These are phyloP conservation scores for Fratercula arctica DNA, from an alignment of 2,797 vertebrate genomes.

Conservation along the genomic window DNA sequence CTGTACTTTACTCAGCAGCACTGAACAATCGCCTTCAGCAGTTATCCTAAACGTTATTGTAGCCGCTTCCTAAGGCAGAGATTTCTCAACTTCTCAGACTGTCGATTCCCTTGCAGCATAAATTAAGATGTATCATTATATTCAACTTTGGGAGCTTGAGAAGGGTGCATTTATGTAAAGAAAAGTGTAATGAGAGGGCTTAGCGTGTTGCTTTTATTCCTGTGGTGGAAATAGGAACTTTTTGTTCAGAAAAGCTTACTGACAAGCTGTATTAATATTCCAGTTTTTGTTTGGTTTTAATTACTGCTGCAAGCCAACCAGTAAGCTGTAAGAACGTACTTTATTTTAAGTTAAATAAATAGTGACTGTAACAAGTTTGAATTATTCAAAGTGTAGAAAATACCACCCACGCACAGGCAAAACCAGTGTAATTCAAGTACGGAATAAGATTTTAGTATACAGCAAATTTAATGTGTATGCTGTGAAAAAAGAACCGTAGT, in stretches of 20 bases:
- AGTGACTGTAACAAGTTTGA: slow-evolving; percentile 33
- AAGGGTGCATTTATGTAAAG: not conserved
- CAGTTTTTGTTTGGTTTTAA: slow-evolving; percentile 4
- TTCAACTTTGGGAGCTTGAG: not conserved
- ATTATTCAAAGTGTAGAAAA: slow-evolving; percentile 57
- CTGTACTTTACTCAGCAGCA: not conserved
- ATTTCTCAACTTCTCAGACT: not conserved
- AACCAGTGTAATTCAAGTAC: slow-evolving; percentile 32
- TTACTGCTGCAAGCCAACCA: slow-evolving; percentile 19
- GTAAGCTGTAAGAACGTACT: slow-evolving; percentile 33
- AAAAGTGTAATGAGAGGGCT: not conserved
- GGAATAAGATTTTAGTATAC: slow-evolving; percentile 7
- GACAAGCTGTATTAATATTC: not conserved
- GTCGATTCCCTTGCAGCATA: not conserved
- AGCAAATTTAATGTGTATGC: slow-evolving; percentile 10
- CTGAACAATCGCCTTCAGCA: not conserved
- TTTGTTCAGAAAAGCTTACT: not conserved
- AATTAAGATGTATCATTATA: not conserved
- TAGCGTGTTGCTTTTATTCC: not conserved
- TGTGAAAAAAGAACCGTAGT: slow-evolving; percentile 26
- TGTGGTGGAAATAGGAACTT: not conserved
- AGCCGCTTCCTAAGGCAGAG: not conserved
- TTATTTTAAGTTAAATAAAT: slow-evolving; percentile 67
- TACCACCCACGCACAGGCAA: slow-evolving; percentile 30
- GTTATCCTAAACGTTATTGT: not conserved